Evolutionary conservation across 2,888 invertebrate genomes (phyloP), one percentile per base, ranked within the genome.

Genomic region (Brachyopa scutellaris): DNA sequence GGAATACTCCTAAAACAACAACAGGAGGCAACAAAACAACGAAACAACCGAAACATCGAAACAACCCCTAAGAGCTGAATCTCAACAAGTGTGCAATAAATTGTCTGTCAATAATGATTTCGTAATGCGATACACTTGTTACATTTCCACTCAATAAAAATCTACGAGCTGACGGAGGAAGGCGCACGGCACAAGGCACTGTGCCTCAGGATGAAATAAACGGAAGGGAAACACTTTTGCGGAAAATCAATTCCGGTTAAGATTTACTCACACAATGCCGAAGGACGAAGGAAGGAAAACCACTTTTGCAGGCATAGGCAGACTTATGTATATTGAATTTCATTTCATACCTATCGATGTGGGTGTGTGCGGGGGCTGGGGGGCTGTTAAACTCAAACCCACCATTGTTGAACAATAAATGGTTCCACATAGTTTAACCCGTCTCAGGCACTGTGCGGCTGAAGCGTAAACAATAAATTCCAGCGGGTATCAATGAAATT

Each of bases 111-210:
- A 85, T 86, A 85, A 85, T 84, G 86, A 85, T 85, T 84, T 83
- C 85, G 85, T 86, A 85, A 86, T 85, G 84, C 77, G 85, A 85
- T 86, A 85, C 85, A 86, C 85, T 85, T 85, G 86, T 86, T 85
- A 84, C 85, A 77, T 82, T 82, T 82, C 82, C 82, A 82, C 82
- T 82, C 82, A 82, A 82, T 82, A 82, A 82, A 82, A 82, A 82
- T 77, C 77, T 82, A 82, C 72, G 77, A 82, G 70, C 82, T 66
- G 82, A 66, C 77, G 82, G 77, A 72, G 76, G 72, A 76, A 80
- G 77, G n/a, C n/a, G n/a, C n/a, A n/a, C n/a, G n/a, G n/a, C n/a
- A n/a, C n/a, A n/a, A n/a, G n/a, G 77, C 72, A 59, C 70, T 53
- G 70, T 76, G 26, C 26, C 69, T 76, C 70, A 47, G 77, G 69